These are phyloP conservation scores for Pelochelys cantorii DNA, from an alignment of 2,797 vertebrate genomes.

Conservation along the genomic window DNA sequence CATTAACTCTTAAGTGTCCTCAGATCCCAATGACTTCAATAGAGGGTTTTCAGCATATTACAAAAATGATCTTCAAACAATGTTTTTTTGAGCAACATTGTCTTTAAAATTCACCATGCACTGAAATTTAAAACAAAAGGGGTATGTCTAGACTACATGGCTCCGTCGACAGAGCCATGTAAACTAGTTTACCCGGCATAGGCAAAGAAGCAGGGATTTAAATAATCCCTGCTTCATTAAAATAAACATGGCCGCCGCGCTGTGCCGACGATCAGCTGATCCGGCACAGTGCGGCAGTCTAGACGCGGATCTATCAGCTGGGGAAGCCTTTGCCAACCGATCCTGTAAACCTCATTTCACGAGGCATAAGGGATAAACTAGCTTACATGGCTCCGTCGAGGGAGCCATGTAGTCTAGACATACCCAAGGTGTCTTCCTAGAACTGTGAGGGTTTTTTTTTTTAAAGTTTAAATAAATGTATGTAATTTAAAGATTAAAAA, in stretches of 20 bases:
- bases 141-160: no score
- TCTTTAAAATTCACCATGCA: not conserved
- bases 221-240: no score
- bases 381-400: not conserved
- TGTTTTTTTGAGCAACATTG: not conserved
- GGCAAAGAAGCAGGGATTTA: no score
- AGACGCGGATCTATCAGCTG: no score
- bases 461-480: not conserved
- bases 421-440: not conserved
- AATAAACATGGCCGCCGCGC: no score
- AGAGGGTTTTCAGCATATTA: not conserved
- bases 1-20: constrained; percentile 53
- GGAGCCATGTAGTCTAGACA: not conserved
- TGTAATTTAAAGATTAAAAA: not conserved
- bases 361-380: no score
- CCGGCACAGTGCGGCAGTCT: no score
- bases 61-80: not conserved
- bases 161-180: no score
- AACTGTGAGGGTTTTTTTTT: not conserved
- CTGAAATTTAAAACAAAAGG: not conserved
- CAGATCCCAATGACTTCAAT: not conserved
- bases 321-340: no score
- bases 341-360: no score
- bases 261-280: no score
- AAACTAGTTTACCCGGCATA: no score